Conservation (phyloP, 2,113 vertebrate genomes). For the Aythya baeri region DNA sequence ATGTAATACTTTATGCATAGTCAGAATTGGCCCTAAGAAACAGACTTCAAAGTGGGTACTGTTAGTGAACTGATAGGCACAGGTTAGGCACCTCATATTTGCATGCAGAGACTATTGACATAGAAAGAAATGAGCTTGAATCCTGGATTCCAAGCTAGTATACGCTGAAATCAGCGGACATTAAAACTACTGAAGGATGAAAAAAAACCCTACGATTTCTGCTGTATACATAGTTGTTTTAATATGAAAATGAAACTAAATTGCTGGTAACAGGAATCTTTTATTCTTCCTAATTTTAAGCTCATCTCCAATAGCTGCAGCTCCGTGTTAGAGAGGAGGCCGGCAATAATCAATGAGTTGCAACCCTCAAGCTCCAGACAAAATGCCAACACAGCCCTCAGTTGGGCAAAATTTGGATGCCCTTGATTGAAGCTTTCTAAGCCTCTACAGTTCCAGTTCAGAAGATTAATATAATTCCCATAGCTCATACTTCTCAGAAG, state of each 20-base stretch:
- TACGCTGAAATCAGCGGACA: neutral
- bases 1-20: neutral
- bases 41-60: neutral
- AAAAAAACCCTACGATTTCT: neutral
- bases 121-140: neutral
- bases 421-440: constrained; percentile 73
- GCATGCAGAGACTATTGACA: neutral
- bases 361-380: constrained; percentile 2
- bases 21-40: neutral
- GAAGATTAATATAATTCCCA: constrained; percentile 67
- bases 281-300: neutral
- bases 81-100: neutral
- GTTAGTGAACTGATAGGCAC: neutral
- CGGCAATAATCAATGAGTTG: neutral
- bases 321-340: neutral
- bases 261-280: neutral
- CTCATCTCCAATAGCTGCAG: constrained; percentile 6
- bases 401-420: constrained; percentile 66
- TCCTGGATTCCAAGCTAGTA: neutral
- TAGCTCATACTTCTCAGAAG: constrained; percentile 14
- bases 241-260: neutral
- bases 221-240: neutral
- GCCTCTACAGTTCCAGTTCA: constrained; percentile 61
- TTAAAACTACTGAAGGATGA: rapidly evolving
- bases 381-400: constrained; percentile 51